These are phyloP conservation scores for Drosophila neotestacea DNA, from an alignment of 2,888 invertebrate species.

Conservation along the genomic window DNA sequence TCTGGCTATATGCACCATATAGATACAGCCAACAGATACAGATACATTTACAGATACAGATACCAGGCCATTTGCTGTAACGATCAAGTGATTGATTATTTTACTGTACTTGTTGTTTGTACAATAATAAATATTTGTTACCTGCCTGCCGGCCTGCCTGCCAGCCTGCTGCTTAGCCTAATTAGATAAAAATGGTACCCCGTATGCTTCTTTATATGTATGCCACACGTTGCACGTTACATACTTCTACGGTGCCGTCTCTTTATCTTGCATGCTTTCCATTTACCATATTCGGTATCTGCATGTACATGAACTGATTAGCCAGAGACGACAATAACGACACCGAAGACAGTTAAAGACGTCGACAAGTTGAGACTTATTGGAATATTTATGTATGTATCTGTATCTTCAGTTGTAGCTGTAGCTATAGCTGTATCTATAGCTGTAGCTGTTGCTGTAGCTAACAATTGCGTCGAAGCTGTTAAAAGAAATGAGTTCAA, in stretches of 20 bases:
- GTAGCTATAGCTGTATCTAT: conserved; percentile 19
- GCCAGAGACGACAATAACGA: conserved; percentile 38
- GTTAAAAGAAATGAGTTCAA: conserved; percentile 77
- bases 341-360: conserved; percentile 47
- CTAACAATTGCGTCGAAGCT: conserved; percentile 67
- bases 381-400: conserved; percentile 57
- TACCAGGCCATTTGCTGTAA: conserved; percentile 73
- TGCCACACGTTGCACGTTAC: conserved; percentile 45
- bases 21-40: conserved; percentile 32
- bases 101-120: conserved; percentile 61
- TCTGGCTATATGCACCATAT: conserved; percentile 39
- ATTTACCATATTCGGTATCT: conserved; percentile 74
- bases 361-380: conserved; percentile 69
- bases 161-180: conserved; percentile 75
- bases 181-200: conserved; percentile 79
- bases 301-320: conserved; percentile 60
- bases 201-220: conserved; percentile 39
- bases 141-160: conserved; percentile 25
- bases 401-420: conserved; percentile 25
- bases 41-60: conserved; percentile 30
- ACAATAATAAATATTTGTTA: conserved; percentile 76
- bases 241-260: conserved; percentile 14
- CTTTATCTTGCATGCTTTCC: conserved; percentile 70
- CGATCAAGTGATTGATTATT: conserved; percentile 79
- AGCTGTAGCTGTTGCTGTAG: conserved; percentile 26